A percentile compares a stretch with the other conserved stretches of the same genome.
phyloP scores from a whole-genome alignment of 2,113 vertebrate species.

The Hippocampus guttulatus region DNA sequence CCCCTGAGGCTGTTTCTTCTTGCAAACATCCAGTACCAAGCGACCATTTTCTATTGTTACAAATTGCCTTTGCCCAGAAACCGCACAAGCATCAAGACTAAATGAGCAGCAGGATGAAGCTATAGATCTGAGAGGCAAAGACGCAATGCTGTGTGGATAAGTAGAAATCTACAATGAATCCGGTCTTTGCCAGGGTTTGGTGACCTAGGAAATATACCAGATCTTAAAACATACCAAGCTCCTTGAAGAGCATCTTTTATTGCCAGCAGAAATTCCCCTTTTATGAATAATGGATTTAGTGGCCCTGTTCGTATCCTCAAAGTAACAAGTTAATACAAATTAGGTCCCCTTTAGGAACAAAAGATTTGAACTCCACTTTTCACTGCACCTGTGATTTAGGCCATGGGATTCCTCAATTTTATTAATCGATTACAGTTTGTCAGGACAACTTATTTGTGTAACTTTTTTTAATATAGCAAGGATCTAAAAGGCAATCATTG shows the following conservation, averaged over 20 bases:
- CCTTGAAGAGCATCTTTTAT: constrained; percentile 43
- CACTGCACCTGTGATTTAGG: too few species aligned
- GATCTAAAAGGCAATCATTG: too few species aligned
- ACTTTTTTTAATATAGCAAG: too few species aligned
- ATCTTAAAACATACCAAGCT: background rate
- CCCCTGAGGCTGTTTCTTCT: background rate
- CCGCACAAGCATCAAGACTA: constrained; percentile 37
- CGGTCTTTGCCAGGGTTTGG: constrained; percentile 2
- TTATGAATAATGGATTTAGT: constrained; percentile 66
- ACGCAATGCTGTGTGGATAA: constrained; percentile 34
- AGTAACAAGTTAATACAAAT: background rate
- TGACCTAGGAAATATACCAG: constrained; percentile 44
- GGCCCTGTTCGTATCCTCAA: constrained; percentile 42
- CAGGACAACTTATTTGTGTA: too few species aligned
- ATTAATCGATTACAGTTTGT: too few species aligned
- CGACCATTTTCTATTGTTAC: constrained; percentile 20
- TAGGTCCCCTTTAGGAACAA: background rate
- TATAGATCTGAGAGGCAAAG: constrained; percentile 27
- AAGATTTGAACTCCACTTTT: too few species aligned
- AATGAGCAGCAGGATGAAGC: constrained; percentile 43
- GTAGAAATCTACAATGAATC: constrained; percentile 50
- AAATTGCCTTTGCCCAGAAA: constrained; percentile 41
- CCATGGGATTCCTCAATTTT: too few species aligned
- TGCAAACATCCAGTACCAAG: constrained; percentile 16
- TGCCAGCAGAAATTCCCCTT: constrained; percentile 53